These are phyloP conservation scores for Onthophagus taurus DNA, from an alignment of 1,140 invertebrate species.

Conservation along the genomic window DNA sequence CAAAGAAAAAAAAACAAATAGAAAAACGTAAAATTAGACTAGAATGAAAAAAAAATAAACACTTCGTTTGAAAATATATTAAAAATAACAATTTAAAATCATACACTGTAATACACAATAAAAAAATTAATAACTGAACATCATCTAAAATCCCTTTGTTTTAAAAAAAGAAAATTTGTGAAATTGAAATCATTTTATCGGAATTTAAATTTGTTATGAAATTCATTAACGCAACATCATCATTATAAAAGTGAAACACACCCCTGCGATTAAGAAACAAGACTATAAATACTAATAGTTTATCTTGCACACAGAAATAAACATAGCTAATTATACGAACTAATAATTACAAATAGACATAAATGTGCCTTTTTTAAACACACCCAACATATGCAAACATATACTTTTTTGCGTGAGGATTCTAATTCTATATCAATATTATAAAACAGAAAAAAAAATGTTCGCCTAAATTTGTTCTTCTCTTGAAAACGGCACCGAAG, in stretches of 20 bases:
- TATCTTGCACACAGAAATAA: conserved; percentile 22
- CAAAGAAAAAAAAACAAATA: too few relatives aligned
- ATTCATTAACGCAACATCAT: conserved; percentile 1
- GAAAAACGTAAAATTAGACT: conserved; percentile 10
- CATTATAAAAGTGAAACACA: conserved; percentile 1
- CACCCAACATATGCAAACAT: conserved; percentile 22
- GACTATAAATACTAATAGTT: not conserved
- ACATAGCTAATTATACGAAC: conserved; percentile 20
- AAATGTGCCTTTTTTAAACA: conserved; percentile 21
- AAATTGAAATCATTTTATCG: conserved; percentile 4
- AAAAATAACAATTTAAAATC: not conserved
- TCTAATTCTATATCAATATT: conserved; percentile 6
- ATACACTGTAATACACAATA: not conserved
- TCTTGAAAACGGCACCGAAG: not conserved
- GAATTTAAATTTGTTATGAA: not conserved
- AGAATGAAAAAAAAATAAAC: conserved; percentile 7
- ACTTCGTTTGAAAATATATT: conserved; percentile 4
- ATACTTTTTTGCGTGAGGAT: conserved; percentile 13
- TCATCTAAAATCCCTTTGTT: conserved; percentile 12
- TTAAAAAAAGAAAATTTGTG: not conserved
- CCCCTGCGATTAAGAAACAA: conserved; percentile 17
- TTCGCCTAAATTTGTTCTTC: conserved; percentile 7
- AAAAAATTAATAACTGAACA: conserved; percentile 1
- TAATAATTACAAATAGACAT: conserved; percentile 20
- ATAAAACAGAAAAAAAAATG: conserved; percentile 8